These are phyloP conservation scores for Lucilia sericata DNA, from an alignment of 1,140 invertebrate species.

Conservation along the genomic window DNA sequence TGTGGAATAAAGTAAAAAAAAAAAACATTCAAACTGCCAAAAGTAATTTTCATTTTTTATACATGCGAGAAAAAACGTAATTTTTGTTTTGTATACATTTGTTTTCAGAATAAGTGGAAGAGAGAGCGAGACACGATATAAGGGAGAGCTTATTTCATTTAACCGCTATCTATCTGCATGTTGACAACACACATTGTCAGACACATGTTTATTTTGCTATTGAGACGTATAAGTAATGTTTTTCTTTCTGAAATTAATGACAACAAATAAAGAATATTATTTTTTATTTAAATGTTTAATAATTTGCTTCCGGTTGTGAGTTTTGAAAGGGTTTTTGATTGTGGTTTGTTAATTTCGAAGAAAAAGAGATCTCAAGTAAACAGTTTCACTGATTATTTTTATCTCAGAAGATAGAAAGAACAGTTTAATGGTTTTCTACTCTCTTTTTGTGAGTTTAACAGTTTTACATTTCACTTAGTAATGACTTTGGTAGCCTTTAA, in stretches of 20 bases:
- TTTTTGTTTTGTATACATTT: neutral
- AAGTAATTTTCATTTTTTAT: neutral
- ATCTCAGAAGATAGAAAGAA: too few species aligned
- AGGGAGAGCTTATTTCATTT: neutral
- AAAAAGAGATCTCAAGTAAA: too few species aligned
- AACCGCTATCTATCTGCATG: neutral
- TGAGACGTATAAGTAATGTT: neutral
- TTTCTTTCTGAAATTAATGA: neutral
- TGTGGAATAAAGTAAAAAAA: neutral
- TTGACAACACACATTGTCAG: neutral
- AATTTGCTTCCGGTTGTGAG: neutral
- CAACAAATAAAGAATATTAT: too few species aligned
- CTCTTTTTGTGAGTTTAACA: too few species aligned
- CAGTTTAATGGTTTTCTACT: too few species aligned
- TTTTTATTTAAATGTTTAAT: neutral
- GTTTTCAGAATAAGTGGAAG: neutral
- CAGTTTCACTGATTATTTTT: too few species aligned
- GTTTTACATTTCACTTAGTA: too few species aligned
- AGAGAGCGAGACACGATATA: too few species aligned
- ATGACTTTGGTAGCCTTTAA: too few species aligned
- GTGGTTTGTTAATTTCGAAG: too few species aligned
- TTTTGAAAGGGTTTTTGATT: neutral
- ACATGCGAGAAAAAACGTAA: neutral
- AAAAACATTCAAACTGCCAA: neutral
- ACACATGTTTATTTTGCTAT: too few species aligned